Evolutionary conservation across 2,797 vertebrate species (phyloP).

Genomic region (Phataginus tricuspis): DNA sequence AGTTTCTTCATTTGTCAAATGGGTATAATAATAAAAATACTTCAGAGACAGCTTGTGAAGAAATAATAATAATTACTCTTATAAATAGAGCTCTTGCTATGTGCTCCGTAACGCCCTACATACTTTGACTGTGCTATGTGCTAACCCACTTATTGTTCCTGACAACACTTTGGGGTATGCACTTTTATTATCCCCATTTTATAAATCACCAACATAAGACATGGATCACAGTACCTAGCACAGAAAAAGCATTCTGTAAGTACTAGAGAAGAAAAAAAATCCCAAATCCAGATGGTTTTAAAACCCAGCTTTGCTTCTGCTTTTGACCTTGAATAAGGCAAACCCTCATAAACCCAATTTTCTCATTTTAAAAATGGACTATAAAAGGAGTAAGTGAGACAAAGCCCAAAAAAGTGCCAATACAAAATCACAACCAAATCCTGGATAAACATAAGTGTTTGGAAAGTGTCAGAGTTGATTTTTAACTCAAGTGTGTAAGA

Average conservation of each 20-base stretch:
- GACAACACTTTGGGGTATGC: neutral
- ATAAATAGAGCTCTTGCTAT: neutral
- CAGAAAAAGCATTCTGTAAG: neutral
- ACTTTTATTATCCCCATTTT: neutral
- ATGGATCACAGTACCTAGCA: neutral
- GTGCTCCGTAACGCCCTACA: neutral
- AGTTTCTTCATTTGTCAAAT: neutral
- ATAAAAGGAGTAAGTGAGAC: neutral
- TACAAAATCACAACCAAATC: neutral
- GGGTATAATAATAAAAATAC: neutral
- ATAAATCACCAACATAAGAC: neutral
- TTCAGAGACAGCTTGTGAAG: neutral
- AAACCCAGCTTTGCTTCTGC: neutral
- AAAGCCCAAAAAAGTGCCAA: neutral
- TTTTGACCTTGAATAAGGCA: neutral
- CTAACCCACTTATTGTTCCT: neutral
- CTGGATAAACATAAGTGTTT: neutral
- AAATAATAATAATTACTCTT: neutral
- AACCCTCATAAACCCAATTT: neutral
- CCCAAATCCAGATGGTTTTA: neutral
- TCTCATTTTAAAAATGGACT: conserved; percentile 42
- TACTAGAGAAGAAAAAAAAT: neutral
- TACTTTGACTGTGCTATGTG: neutral
- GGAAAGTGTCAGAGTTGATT: neutral
- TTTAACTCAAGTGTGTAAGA: neutral